A percentile compares a stretch with the other conserved stretches of the same genome.
Evolutionary conservation across 2,888 invertebrate genomes (phyloP).

Genomic region (Harpalus rufipes): DNA sequence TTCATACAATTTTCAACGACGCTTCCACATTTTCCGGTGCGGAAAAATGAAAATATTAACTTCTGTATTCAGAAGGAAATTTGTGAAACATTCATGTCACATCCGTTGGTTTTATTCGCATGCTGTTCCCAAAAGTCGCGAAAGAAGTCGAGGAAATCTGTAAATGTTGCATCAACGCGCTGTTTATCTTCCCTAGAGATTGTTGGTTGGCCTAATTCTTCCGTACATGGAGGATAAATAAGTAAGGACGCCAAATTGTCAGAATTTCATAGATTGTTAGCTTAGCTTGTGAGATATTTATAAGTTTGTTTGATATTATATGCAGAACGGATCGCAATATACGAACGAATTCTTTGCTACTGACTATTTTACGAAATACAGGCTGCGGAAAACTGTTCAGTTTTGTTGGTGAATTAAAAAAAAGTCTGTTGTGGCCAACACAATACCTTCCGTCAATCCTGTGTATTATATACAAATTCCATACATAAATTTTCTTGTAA

Average conservation of each 20-base stretch:
- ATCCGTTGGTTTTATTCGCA: conserved; percentile 21
- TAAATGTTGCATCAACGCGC: background rate
- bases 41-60: conserved; percentile 27
- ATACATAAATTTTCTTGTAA: too few relatives aligned
- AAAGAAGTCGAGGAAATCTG: background rate
- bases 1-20: background rate
- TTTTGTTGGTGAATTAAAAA: too few relatives aligned
- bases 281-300: too few relatives aligned
- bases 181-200: background rate
- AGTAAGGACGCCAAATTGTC: background rate
- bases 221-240: background rate
- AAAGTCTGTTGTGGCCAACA: too few relatives aligned
- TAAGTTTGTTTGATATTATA: background rate
- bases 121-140: background rate
- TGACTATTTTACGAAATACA: too few relatives aligned
- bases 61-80: conserved; percentile 26
- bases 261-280: background rate
- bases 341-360: too few relatives aligned
- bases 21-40: background rate
- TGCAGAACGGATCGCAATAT: too few relatives aligned
- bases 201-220: background rate
- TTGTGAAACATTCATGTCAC: conserved; percentile 30
- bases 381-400: too few relatives aligned
- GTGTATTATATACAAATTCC: too few relatives aligned
- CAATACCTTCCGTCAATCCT: too few relatives aligned